Base-by-base conservation (phyloP, 2,888 invertebrate species). In the Perizoma flavofasciatum region DNA sequence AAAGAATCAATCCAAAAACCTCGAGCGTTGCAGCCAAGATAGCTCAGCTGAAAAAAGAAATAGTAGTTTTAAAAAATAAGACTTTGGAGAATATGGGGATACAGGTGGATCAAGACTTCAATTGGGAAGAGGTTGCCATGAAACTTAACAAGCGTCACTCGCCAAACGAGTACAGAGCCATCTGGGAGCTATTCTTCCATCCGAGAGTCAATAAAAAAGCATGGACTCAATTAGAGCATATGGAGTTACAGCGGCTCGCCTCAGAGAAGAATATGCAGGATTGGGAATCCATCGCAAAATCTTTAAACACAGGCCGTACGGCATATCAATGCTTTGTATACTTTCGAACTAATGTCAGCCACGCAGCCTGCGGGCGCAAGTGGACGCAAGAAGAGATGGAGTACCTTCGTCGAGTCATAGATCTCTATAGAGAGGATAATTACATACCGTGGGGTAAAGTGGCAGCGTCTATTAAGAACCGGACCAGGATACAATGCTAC, bases 381-480 rank as follows among this genome's bases (percentile, higher is more conserved):
- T 97, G 97, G 95, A 92, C 94, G 0, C 75, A 83, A 8, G 93
- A 93, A 48, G 97, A 98, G 78, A 95, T 97, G 71, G 87, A 93
- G 51, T 91, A 93, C 49, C 86, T 98, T 4, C 75, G 92, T 39
- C 88, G 93, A 55, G 81, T 95, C 1, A 93, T 97, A 0, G 92
- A 94, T n/a, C 86, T 86, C 62, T 94, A 94, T 65, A 93, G 89
- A 65, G 89, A 94, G 56, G 96, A 95, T 11, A 88, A 94, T 60
- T 93, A 93, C 48, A 95, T 97, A 65, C 95, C 96, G 0, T 97
- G 97, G 97, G 92, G 93, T 4, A 94, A 94, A 75, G 94, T 97
- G 6, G 90, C 93, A 0, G 89, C 92, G 32, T 92, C 93, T 51
- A 94, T 96, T 82, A 92, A 93, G 7, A 92, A 93, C 61, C 92